A percentile compares a stretch with the other conserved stretches of the same genome.
These are phyloP conservation scores for Drosophila serrata DNA, from an alignment of 1,140 invertebrate species.

Conservation along the genomic window DNA sequence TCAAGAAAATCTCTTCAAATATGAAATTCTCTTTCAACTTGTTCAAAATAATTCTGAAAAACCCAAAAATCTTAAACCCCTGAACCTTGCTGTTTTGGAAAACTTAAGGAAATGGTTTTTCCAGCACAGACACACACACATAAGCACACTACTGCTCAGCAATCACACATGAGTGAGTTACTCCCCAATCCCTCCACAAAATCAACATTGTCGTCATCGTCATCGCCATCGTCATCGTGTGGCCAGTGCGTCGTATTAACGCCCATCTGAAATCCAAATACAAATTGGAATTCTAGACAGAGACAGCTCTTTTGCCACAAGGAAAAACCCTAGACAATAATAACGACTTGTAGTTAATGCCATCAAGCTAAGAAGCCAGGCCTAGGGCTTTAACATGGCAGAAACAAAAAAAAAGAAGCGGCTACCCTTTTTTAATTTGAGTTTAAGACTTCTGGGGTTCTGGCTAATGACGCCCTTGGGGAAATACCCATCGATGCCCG, in stretches of 20 bases:
- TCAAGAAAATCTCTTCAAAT: not conserved
- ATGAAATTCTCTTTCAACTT: not conserved
- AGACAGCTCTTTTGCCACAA: not conserved
- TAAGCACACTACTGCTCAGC: constrained; percentile 19
- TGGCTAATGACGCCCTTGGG: constrained; percentile 70
- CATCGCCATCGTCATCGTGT: constrained; percentile 20
- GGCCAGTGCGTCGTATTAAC: constrained; percentile 57
- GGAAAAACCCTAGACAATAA: constrained; percentile 74
- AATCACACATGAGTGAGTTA: constrained; percentile 67
- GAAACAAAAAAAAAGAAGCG: not conserved
- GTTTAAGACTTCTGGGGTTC: constrained; percentile 46
- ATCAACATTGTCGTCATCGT: constrained; percentile 36
- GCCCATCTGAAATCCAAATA: constrained; percentile 54
- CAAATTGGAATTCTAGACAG: constrained; percentile 65
- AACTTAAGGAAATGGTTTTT: constrained; percentile 8
- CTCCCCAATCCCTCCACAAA: constrained; percentile 9
- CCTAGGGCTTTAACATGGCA: not conserved
- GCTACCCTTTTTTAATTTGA: constrained; percentile 50
- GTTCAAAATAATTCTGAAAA: not conserved
- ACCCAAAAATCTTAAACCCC: too few relatives aligned
- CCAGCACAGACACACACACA: constrained; percentile 12
- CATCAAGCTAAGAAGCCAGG: constrained; percentile 48
- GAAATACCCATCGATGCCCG: constrained; percentile 33
- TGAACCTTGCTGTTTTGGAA: constrained; percentile 14
- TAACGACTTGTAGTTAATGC: constrained; percentile 80